Conservation (phyloP, 2,888 invertebrate species). For the Erannis defoliaria region DNA sequence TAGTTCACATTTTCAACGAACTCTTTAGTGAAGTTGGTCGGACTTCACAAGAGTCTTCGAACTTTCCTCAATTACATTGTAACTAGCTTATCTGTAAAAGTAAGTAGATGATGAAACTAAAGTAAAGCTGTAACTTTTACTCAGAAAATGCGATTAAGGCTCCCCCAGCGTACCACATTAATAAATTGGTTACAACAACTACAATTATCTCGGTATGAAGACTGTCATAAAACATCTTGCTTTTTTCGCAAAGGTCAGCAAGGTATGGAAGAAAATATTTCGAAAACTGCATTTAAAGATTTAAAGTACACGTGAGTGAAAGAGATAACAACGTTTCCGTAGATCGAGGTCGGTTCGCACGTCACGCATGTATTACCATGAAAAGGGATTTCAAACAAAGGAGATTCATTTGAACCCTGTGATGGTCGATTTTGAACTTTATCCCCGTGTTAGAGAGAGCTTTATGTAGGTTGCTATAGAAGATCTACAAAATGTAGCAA, state of each 20-base stretch:
- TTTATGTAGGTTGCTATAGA: neutral
- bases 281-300: conserved; percentile 24
- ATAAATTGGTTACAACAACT: neutral
- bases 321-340: conserved; percentile 48
- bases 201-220: conserved; percentile 26
- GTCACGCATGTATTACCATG: conserved; percentile 58
- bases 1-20: neutral
- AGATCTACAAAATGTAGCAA: too few species aligned
- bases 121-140: neutral
- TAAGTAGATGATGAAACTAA: neutral
- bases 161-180: neutral
- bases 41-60: conserved; percentile 24
- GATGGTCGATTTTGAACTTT: conserved; percentile 39
- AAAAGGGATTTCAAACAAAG: conserved; percentile 64
- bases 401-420: conserved; percentile 45
- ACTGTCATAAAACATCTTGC: conserved; percentile 31
- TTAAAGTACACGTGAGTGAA: conserved; percentile 37
- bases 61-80: conserved; percentile 38
- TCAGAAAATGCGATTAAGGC: neutral
- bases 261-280: conserved; percentile 44
- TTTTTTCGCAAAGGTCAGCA: conserved; percentile 42
- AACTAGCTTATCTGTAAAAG: neutral
- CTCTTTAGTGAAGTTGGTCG: neutral
- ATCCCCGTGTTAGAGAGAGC: neutral
- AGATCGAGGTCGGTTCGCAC: conserved; percentile 61